Conservation (phyloP, 2,888 invertebrate genomes). For the Unio delphinus region DNA sequence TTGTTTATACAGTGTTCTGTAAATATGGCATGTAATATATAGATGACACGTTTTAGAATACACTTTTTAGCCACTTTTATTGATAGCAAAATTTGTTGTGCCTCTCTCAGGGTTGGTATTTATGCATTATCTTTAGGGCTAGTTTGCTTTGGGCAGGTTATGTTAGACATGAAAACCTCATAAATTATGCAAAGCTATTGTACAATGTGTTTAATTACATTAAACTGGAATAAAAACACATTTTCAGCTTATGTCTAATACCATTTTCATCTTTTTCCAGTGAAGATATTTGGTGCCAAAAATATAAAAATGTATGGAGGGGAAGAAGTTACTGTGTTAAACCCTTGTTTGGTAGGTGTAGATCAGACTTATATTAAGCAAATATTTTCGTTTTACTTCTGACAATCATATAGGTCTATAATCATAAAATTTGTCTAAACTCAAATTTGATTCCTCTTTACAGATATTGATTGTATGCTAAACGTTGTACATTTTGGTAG, state of each 20-base stretch:
- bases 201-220: not conserved
- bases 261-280: conserved; percentile 64
- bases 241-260: not conserved
- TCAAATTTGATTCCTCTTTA: conserved; percentile 1
- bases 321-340: conserved; percentile 69
- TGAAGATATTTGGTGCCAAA: conserved; percentile 82
- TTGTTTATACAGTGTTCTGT: too few species aligned
- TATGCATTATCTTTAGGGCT: too few species aligned
- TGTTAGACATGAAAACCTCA: too few species aligned
- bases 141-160: too few species aligned
- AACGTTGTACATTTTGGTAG: not conserved
- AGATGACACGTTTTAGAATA: too few species aligned
- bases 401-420: too few species aligned
- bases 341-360: conserved; percentile 65
- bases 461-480: not conserved
- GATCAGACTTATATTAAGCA: not conserved
- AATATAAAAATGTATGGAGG: conserved; percentile 71
- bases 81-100: too few species aligned
- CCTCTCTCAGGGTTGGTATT: too few species aligned
- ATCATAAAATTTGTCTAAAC: too few species aligned
- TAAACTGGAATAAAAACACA: not conserved
- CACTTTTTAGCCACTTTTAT: too few species aligned
- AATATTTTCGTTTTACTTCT: not conserved
- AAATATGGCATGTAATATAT: too few species aligned
- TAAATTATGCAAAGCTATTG: too few species aligned